Base-by-base conservation (phyloP, 2,888 invertebrate species). In the Cacoxenus indagator region DNA sequence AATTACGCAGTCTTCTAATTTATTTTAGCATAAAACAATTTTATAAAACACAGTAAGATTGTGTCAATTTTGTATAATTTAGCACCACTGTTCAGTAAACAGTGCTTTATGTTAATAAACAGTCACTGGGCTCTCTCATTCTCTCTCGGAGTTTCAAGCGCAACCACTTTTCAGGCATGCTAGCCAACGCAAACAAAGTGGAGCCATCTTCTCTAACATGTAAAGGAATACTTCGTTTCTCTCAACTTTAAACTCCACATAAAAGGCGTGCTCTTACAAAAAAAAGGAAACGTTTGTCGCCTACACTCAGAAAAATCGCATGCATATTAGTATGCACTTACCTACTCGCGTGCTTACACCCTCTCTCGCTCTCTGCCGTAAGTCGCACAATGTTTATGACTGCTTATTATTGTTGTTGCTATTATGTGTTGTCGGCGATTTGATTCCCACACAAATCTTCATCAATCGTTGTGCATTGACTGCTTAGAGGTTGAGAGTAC, bases 391-490 rank as follows among this genome's bases (percentile, higher is more conserved):
- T 70, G 70, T 69, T 75, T 70, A 75, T 80, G 26, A 29, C 78
- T 82, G 82, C 80, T 83, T 83, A 82, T 79, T 80, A 82, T 70
- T 75, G 67, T 54, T 70, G 66, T 64, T 65, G 65, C 64, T 67
- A 61, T 66, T 62, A 69, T 72, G 64, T 71, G 70, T 78, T 72
- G 73, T 75, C 72, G 81, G 74, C 76, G 72, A 81, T 83, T 81
- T 80, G 78, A 83, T 85, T 84, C 85, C 84, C 85, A 85, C 86
- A 85, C 85, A 85, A 85, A 85, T 84, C 86, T 82, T 82, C 74
- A 17, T 59, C 29, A 6, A 29, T 26, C 31, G 9, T 31, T 29
- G 48, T 48, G 29, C 54, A 48, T 65, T 65, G 51, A 54, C 51
- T 27, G 46, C 48, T 24, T 9, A 45, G 19, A 43, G 17, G 22